Evolutionary conservation across 2,888 invertebrate genomes (phyloP).

Genomic region (Chorisops tibialis): DNA sequence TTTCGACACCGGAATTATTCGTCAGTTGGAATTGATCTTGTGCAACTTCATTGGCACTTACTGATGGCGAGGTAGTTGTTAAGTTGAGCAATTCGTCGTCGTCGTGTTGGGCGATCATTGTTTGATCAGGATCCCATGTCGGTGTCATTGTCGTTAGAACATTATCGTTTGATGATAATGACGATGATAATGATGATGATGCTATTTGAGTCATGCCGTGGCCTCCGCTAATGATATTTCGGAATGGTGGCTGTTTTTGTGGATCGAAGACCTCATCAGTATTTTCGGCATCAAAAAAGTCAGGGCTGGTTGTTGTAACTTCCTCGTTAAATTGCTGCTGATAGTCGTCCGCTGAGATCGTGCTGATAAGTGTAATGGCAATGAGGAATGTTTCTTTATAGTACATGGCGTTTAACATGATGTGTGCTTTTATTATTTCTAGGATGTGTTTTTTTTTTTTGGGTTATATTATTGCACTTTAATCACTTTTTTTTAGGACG

Average conservation of each 20-base stretch:
- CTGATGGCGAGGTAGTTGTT: conserved; percentile 31
- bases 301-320: conserved; percentile 18
- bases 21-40: conserved; percentile 15
- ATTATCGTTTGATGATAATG: not conserved
- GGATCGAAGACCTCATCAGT: conserved; percentile 26
- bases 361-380: conserved; percentile 19
- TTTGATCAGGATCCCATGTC: conserved; percentile 26
- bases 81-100: conserved; percentile 23
- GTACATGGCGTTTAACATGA: conserved; percentile 12
- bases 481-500: too few relatives aligned
- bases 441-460: not conserved
- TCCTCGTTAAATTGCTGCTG: conserved; percentile 23
- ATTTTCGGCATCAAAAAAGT: conserved; percentile 24
- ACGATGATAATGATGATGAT: conserved; percentile 30
- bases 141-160: conserved; percentile 34
- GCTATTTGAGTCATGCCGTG: not conserved
- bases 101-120: conserved; percentile 26
- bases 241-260: not conserved
- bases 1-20: conserved; percentile 22
- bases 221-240: conserved; percentile 5
- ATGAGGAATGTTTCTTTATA: conserved; percentile 24
- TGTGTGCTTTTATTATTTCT: not conserved
- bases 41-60: conserved; percentile 17
- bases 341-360: conserved; percentile 22
- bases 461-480: too few relatives aligned